A percentile compares a stretch with the other conserved stretches of the same genome.
These are phyloP conservation scores for Tetropium fuscum DNA, from an alignment of 2,888 invertebrate species.

Conservation along the genomic window DNA sequence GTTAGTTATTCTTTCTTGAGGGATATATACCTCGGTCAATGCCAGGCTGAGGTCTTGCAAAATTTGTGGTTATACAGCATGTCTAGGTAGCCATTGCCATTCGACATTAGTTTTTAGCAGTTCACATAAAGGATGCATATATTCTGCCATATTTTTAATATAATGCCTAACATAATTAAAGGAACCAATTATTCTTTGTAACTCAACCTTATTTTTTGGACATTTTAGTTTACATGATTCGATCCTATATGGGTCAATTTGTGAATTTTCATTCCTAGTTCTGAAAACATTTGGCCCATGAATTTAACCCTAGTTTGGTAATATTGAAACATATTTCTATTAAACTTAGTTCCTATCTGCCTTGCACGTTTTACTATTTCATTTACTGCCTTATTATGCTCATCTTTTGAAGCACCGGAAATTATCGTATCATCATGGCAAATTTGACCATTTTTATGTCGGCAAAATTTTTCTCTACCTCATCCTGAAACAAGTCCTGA, in stretches of 20 bases:
- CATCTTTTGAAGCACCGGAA: constrained; percentile 20
- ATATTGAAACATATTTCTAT: not conserved
- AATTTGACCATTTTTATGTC: constrained; percentile 32
- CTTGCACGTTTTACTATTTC: constrained; percentile 31
- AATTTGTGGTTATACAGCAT: too few species aligned
- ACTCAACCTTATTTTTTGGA: not conserved
- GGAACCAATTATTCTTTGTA: not conserved
- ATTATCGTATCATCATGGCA: constrained; percentile 40
- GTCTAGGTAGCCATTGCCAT: too few species aligned
- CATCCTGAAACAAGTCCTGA: constrained; percentile 40
- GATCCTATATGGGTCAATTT: not conserved
- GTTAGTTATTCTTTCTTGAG: too few species aligned
- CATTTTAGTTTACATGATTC: not conserved
- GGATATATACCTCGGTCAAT: too few species aligned
- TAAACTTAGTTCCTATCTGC: constrained; percentile 17
- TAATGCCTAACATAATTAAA: not conserved
- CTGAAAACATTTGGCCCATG: too few species aligned
- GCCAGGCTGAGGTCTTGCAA: too few species aligned
- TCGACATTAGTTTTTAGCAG: not conserved
- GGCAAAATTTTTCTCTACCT: constrained; percentile 36
- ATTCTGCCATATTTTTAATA: not conserved
- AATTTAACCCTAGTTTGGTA: not conserved
- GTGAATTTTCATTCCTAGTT: too few species aligned
- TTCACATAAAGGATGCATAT: not conserved
- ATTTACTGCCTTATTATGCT: constrained; percentile 10